These are phyloP conservation scores for Euphysa ruthae DNA, from an alignment of 30 jellyfish, hydroid and myxozoan species.

Conservation along the genomic window DNA sequence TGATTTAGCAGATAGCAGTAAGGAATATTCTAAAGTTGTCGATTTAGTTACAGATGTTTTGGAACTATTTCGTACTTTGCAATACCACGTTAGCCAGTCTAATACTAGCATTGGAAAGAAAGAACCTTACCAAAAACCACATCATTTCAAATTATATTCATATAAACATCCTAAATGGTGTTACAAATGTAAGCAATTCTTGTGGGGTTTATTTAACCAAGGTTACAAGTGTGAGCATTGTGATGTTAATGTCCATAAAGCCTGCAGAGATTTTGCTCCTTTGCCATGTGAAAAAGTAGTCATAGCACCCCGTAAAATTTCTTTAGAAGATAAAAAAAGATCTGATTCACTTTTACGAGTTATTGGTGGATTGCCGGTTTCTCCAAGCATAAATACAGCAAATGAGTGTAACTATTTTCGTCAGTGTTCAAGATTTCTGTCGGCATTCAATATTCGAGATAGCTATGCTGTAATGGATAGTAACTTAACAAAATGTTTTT, in stretches of 20 bases:
- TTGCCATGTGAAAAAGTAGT: constrained; percentile 66
- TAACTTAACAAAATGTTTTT: constrained; percentile 38
- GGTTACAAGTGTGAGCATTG: constrained; percentile 89
- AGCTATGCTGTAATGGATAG: constrained; percentile 1
- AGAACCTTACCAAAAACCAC: constrained; percentile 57
- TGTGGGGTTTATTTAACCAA: constrained; percentile 89
- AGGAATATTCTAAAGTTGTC: constrained; percentile 50
- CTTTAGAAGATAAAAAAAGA: not conserved
- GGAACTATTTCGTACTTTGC: constrained; percentile 40
- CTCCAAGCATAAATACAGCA: not conserved
- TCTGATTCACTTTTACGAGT: not conserved
- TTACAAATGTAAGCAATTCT: constrained; percentile 66
- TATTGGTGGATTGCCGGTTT: not conserved
- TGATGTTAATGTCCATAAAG: constrained; percentile 73
- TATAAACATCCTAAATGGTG: constrained; percentile 93
- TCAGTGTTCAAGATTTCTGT: constrained; percentile 21
- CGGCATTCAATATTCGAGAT: constrained; percentile 36
- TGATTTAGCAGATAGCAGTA: constrained; percentile 37
- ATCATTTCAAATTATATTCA: constrained; percentile 54
- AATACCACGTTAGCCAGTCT: constrained; percentile 23
- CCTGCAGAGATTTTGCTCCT: constrained; percentile 50
- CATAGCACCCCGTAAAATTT: constrained; percentile 33
- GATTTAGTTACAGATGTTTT: constrained; percentile 66
- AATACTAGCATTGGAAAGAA: constrained; percentile 4
- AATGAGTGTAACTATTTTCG: constrained; percentile 11